Conservation (phyloP, 2,797 vertebrate genomes). For the Strix occidentalis region DNA sequence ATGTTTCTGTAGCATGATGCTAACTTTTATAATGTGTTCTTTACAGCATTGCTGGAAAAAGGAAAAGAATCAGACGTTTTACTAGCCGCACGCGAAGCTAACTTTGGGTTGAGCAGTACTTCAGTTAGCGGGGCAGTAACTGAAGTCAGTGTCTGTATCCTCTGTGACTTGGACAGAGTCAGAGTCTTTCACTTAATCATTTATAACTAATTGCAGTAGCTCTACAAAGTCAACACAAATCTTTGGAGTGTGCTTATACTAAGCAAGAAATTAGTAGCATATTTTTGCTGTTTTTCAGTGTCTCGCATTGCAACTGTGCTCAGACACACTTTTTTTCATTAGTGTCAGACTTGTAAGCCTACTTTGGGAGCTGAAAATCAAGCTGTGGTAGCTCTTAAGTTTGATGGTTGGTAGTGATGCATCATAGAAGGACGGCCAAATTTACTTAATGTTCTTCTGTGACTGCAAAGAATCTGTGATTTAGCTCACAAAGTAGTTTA, state of each 20-base stretch:
- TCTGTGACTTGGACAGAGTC: background rate
- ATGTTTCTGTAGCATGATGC: background rate
- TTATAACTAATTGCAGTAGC: background rate
- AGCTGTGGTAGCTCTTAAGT: background rate
- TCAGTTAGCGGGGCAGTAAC: background rate
- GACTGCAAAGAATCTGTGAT: background rate
- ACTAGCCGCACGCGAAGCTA: background rate
- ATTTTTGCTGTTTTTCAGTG: background rate
- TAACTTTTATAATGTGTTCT: background rate
- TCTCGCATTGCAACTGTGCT: background rate
- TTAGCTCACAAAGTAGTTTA: background rate
- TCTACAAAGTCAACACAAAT: background rate
- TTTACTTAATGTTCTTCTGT: background rate
- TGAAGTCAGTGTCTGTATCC: background rate
- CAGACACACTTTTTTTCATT: background rate
- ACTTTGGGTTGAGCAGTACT: background rate
- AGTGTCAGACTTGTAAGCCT: background rate
- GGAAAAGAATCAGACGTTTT: background rate
- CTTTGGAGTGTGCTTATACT: background rate
- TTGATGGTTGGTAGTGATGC: background rate
- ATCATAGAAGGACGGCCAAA: accelerated
- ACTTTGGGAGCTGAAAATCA: background rate
- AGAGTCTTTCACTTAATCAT: background rate
- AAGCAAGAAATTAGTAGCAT: background rate
- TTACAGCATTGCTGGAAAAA: background rate